Evolutionary conservation across 1,140 invertebrate genomes (phyloP), one percentile per base, ranked within the genome.

Genomic region (Pemphigus obesinymphae): DNA sequence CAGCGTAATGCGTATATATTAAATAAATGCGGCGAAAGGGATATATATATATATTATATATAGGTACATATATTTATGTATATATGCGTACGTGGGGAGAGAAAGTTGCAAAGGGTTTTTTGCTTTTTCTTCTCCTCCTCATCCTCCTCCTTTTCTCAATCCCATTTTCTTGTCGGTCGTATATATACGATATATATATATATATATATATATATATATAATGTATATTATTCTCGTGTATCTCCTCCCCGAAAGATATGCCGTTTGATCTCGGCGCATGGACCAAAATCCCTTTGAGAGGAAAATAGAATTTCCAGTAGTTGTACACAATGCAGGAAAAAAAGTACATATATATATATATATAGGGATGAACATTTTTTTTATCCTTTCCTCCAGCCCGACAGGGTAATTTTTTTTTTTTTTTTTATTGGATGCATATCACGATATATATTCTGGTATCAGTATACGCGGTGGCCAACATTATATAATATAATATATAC

Each of bases 271-370:
- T 78, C 53, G 15, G 34, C 10, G n/a, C n/a, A n/a, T n/a, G 34
- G 34, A 78, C 75, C n/a, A 78, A 78, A 78, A 78, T 78, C 75
- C 53, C 34, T 78, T 61, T 78, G 75, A 78, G 37, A 78, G 31
- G 75, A 78, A 78, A 78, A 78, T 78, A 78, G 75, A 78, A 78
- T 78, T 78, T 78, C 53, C 75, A 78, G 75, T 78, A n/a, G n/a
- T n/a, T n/a, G n/a, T 78, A 58, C 31, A 58, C 53, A 53, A 40
- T 40, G 34, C n/a, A n/a, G n/a, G n/a, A n/a, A n/a, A n/a, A n/a
- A 53, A 53, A 17, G 26, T 26, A 29, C n/a, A n/a, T n/a, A n/a
- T n/a, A n/a, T n/a, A n/a, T n/a, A n/a, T n/a, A n/a, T n/a, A n/a
- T n/a, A 43, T 23, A 50, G 29, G 31, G 73, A 78, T 26, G 53